A percentile compares a stretch with the other conserved stretches of the same genome.
Evolutionary conservation across 2,113 vertebrate species (phyloP).

Genomic region (Melanerpes aurifrons): DNA sequence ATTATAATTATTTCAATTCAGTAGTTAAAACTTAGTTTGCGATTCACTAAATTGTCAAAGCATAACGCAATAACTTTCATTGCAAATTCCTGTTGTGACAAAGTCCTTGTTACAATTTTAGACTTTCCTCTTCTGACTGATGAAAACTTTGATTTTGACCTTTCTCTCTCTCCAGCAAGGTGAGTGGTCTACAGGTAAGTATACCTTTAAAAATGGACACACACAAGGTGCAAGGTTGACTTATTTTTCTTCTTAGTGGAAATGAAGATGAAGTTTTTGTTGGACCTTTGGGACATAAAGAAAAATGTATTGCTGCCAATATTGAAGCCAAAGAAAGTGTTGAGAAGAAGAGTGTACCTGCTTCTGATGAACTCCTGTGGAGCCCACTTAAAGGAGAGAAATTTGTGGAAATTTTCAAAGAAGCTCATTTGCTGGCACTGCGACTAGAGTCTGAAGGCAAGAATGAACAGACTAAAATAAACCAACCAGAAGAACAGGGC

Average conservation of each 20-base stretch:
- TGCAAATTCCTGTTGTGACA: background rate
- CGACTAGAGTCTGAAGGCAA: slow-evolving; percentile 74
- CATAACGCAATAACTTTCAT: background rate
- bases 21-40: background rate
- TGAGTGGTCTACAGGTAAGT: slow-evolving; percentile 23
- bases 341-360: background rate
- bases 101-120: slow-evolving; percentile 7
- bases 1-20: background rate
- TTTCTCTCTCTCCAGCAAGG: slow-evolving; percentile 80
- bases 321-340: background rate
- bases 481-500: background rate
- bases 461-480: background rate
- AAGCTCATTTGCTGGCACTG: slow-evolving; percentile 84
- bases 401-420: slow-evolving; percentile 87
- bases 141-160: slow-evolving; percentile 83
- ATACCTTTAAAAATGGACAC: background rate
- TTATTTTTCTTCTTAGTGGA: slow-evolving; percentile 61
- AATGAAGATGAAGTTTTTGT: slow-evolving; percentile 91
- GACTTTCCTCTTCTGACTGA: slow-evolving; percentile 73
- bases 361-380: slow-evolving; percentile 66
- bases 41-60: background rate
- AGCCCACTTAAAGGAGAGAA: slow-evolving; percentile 84
- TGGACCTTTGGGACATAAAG: slow-evolving; percentile 79
- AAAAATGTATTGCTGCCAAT: slow-evolving; percentile 76
- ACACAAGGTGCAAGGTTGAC: background rate